phyloP scores from a whole-genome alignment of 2,113 vertebrate genomes.

The Aramus guarauna region DNA sequence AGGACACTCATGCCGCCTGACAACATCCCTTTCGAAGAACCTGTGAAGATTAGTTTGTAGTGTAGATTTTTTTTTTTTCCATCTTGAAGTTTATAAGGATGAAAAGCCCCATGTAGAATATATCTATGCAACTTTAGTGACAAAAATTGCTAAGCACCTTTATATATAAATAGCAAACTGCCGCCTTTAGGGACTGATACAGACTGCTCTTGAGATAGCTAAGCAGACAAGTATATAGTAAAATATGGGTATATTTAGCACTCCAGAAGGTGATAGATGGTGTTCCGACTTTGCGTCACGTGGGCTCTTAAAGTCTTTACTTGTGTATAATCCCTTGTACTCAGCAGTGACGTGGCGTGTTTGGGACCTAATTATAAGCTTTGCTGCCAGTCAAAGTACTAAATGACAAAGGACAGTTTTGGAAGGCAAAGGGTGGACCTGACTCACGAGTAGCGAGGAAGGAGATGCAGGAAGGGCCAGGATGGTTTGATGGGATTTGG shows the following conservation, averaged over 20 bases:
- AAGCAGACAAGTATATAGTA: background rate
- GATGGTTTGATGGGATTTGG: background rate
- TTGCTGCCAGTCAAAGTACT: background rate
- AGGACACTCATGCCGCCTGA: background rate
- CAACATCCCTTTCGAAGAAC: background rate
- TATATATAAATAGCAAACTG: slow-evolving; percentile 34
- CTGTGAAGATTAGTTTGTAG: background rate
- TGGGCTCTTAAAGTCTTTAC: background rate
- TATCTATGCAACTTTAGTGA: background rate
- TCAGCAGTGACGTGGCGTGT: background rate
- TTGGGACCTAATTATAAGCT: background rate
- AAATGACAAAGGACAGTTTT: background rate
- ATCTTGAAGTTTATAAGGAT: background rate
- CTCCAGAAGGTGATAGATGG: background rate
- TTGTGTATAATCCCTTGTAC: background rate
- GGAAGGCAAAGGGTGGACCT: background rate
- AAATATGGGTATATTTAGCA: slow-evolving; percentile 34
- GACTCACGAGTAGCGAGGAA: background rate
- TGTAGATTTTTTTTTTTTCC: background rate
- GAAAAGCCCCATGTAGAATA: background rate
- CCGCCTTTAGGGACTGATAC: slow-evolving; percentile 17
- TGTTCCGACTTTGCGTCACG: background rate
- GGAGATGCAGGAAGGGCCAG: background rate
- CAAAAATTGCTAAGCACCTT: slow-evolving; percentile 11
- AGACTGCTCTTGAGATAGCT: background rate